These are phyloP conservation scores for Magallana angulata DNA, from an alignment of 1,140 invertebrate genomes.

Conservation along the genomic window DNA sequence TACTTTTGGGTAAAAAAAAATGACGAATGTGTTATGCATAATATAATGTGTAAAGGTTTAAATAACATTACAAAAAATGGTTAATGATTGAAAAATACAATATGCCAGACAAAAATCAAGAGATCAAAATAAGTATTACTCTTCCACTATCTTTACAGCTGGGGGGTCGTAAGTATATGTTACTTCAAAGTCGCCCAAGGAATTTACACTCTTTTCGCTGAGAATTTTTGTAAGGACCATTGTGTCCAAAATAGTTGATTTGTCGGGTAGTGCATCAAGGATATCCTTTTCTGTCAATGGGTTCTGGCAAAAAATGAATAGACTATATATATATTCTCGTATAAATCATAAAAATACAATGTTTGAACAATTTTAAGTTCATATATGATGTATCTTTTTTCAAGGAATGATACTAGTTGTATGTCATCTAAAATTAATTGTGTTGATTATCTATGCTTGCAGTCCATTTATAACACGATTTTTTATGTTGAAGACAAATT, in stretches of 20 bases:
- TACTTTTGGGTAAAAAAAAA: too few species aligned
- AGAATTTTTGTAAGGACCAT: slow-evolving; percentile 79
- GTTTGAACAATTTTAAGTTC: too few species aligned
- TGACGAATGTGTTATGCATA: neutral
- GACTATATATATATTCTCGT: neutral
- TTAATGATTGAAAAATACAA: too few species aligned
- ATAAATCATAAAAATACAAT: neutral
- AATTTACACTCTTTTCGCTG: slow-evolving; percentile 76
- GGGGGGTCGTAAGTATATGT: slow-evolving; percentile 77
- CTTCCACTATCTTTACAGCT: slow-evolving; percentile 71
- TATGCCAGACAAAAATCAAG: neutral
- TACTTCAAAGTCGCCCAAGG: slow-evolving; percentile 79
- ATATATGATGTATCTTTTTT: too few species aligned
- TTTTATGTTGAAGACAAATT: too few species aligned
- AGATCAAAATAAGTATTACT: slow-evolving; percentile 67
- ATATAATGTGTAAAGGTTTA: neutral
- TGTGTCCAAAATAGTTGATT: slow-evolving; percentile 72
- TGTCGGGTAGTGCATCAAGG: slow-evolving; percentile 72
- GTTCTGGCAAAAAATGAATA: slow-evolving; percentile 14
- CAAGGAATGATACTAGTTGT: too few species aligned
- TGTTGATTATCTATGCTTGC: too few species aligned
- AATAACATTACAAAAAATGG: too few species aligned
- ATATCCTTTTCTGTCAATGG: slow-evolving; percentile 72
- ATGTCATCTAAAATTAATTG: too few species aligned
- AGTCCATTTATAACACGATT: too few species aligned